Percentiles rank a stretch among this genome's conserved stretches.
phyloP scores from a whole-genome alignment of 2,888 invertebrate genomes.

The Pimpla rufipes region DNA sequence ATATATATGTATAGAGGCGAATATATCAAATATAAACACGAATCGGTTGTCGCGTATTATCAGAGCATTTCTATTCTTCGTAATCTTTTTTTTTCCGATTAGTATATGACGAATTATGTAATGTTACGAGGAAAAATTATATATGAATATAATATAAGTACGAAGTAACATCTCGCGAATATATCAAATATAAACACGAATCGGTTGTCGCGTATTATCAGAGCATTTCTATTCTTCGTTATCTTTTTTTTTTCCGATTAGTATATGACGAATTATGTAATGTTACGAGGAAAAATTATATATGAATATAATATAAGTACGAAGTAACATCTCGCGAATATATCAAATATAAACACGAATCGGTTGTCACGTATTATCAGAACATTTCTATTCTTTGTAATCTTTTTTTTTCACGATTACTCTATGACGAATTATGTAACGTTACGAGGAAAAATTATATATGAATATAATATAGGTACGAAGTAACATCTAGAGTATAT shows the following conservation, averaged over 20 bases:
- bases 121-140: not conserved
- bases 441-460: not conserved
- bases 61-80: not conserved
- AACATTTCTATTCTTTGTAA: not conserved
- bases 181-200: not conserved
- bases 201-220: not conserved
- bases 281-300: not conserved
- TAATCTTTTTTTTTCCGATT: not conserved
- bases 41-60: not conserved
- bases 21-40: not conserved
- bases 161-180: not conserved
- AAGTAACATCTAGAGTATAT: not conserved
- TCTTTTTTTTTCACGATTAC: not conserved
- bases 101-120: constrained; percentile 19
- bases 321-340: not conserved
- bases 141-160: not conserved
- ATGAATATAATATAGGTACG: not conserved
- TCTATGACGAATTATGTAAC: constrained; percentile 25
- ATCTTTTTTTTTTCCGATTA: not conserved
- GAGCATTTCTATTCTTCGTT: not conserved
- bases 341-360: not conserved
- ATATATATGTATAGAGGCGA: too few species aligned
- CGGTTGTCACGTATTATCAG: not conserved
- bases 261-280: constrained; percentile 25
- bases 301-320: not conserved